These are phyloP conservation scores for Apis dorsata DNA, from an alignment of 1,140 invertebrate genomes.

Conservation along the genomic window DNA sequence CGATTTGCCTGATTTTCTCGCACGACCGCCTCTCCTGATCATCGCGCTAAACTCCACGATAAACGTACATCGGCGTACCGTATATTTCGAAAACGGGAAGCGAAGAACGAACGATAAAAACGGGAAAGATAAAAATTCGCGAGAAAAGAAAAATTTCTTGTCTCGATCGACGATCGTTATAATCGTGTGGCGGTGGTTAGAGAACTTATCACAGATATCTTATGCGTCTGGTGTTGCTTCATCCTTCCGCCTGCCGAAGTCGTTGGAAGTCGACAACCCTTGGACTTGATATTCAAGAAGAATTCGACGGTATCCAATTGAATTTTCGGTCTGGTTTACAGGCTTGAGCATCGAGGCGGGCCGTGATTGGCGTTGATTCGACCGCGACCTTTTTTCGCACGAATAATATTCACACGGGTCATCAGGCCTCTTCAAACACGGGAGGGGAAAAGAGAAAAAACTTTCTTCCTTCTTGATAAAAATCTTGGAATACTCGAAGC, in stretches of 20 bases:
- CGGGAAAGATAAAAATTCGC: no score
- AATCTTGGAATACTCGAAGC: not conserved
- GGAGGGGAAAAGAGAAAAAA: not conserved
- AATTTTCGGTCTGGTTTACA: conserved; percentile 67
- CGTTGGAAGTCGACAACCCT: conserved; percentile 3
- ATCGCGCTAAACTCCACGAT: conserved; percentile 50
- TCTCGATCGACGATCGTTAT: no score
- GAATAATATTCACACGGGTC: conserved; percentile 60
- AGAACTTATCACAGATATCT: not conserved
- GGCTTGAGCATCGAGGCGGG: conserved; percentile 52
- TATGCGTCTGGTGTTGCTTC: not conserved
- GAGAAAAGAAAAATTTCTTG: no score
- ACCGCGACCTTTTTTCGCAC: conserved; percentile 67
- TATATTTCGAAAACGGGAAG: conserved; percentile 32
- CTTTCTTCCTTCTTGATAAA: not conserved
- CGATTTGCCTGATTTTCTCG: conserved; percentile 70
- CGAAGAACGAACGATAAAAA: not conserved
- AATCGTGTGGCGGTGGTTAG: not conserved
- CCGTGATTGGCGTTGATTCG: conserved; percentile 67
- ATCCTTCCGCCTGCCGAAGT: not conserved
- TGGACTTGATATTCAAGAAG: conserved; percentile 63
- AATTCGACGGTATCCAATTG: conserved; percentile 65
- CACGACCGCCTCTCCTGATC: conserved; percentile 66
- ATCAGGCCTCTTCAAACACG: conserved; percentile 64
- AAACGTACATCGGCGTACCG: conserved; percentile 20